These are phyloP conservation scores for Dinothrombium tinctorium DNA, from an alignment of 1,140 invertebrate genomes.

Conservation along the genomic window DNA sequence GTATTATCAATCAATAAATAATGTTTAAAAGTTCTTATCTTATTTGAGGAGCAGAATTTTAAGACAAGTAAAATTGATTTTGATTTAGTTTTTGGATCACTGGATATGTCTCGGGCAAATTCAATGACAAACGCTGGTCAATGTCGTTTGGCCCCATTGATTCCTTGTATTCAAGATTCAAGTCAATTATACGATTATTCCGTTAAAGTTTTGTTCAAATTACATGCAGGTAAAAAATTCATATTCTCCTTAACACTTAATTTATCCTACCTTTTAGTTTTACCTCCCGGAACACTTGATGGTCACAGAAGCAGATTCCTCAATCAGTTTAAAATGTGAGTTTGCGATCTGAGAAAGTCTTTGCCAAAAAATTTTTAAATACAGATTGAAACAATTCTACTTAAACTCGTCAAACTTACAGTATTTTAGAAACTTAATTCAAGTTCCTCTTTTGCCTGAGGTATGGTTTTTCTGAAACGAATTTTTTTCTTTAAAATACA, in stretches of 20 bases:
- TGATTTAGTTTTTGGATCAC: slow-evolving; percentile 54
- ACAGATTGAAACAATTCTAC: slow-evolving; percentile 66
- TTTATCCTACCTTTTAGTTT: slow-evolving; percentile 22
- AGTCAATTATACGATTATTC: slow-evolving; percentile 86
- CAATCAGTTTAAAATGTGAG: slow-evolving; percentile 55
- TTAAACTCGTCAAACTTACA: slow-evolving; percentile 73
- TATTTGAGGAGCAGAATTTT: slow-evolving; percentile 3
- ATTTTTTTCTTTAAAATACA: not conserved
- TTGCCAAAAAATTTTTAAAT: slow-evolving; percentile 2
- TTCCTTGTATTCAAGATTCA: slow-evolving; percentile 92
- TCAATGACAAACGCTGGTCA: slow-evolving; percentile 93
- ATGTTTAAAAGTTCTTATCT: slow-evolving; percentile 8
- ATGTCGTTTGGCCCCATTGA: slow-evolving; percentile 79
- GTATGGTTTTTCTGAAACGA: slow-evolving; percentile 28
- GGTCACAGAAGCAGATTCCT: slow-evolving; percentile 78
- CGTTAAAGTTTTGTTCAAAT: slow-evolving; percentile 81
- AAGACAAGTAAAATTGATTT: too few relatives aligned
- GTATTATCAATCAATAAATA: not conserved
- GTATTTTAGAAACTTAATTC: slow-evolving; percentile 89
- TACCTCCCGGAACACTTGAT: slow-evolving; percentile 64
- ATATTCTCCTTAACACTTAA: not conserved
- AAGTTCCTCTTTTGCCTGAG: slow-evolving; percentile 71
- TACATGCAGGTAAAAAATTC: slow-evolving; percentile 38
- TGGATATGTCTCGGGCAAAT: slow-evolving; percentile 70
- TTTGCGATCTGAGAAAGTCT: not conserved